Percentiles rank a stretch among this genome's conserved stretches.
phyloP scores from a whole-genome alignment of 2,888 invertebrate genomes.

The Amphimallon solstitiale region DNA sequence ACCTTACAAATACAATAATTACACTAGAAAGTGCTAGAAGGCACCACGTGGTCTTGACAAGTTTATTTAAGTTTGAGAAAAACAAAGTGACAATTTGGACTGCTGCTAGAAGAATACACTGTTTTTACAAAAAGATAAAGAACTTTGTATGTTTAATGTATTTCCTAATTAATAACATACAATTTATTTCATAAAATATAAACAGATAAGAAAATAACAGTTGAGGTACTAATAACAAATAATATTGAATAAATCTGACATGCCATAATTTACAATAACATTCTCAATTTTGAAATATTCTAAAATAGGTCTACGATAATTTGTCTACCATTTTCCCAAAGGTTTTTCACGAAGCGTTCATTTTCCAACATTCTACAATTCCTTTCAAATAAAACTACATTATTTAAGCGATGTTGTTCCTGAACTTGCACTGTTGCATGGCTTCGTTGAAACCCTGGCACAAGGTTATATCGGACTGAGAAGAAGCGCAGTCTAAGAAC shows the following conservation, averaged over 20 bases:
- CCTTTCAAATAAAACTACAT: neutral
- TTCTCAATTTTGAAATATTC: neutral
- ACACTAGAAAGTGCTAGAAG: no score
- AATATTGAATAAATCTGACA: no score
- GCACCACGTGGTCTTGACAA: no score
- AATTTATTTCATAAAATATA: neutral
- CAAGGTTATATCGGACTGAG: slow-evolving; percentile 86
- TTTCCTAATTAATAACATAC: neutral
- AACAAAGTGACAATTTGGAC: no score
- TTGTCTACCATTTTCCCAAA: neutral
- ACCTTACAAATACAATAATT: no score
- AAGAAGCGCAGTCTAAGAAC: slow-evolving; percentile 94
- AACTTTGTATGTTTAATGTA: no score
- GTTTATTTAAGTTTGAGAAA: no score
- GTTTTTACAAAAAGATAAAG: neutral
- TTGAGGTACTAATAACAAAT: neutral
- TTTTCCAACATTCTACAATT: neutral
- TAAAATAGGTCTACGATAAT: neutral
- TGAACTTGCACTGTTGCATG: slow-evolving; percentile 91
- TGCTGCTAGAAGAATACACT: no score
- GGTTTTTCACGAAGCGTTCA: neutral
- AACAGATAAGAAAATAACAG: neutral
- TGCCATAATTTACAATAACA: no score
- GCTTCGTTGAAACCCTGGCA: slow-evolving; percentile 99
- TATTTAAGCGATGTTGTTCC: slow-evolving; percentile 70